Percentiles rank a stretch among this genome's conserved stretches.
Evolutionary conservation across 2,113 vertebrate species (phyloP).

Genomic region (Clarias gariepinus): DNA sequence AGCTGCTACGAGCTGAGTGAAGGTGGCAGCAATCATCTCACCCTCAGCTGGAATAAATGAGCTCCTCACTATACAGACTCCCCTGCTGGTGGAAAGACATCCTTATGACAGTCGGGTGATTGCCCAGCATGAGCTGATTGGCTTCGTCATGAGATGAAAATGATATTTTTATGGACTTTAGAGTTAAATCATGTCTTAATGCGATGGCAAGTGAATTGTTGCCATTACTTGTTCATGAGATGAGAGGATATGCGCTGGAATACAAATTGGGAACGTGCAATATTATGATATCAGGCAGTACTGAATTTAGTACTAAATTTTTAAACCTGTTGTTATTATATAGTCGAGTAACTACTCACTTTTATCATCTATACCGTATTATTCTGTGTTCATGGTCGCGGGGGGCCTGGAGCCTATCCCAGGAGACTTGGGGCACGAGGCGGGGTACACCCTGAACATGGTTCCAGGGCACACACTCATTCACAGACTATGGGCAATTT

Average conservation of each 20-base stretch:
- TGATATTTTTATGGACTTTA: conserved; percentile 26
- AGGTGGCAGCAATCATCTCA: conserved; percentile 46
- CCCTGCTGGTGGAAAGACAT: conserved; percentile 40
- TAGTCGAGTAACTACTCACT: no score
- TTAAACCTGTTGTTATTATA: no score
- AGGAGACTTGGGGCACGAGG: no score
- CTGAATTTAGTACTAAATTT: no score
- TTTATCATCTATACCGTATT: no score
- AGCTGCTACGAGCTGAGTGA: conserved; percentile 44
- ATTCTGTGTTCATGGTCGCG: no score
- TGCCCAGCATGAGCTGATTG: conserved; percentile 27
- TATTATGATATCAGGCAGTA: neutral
- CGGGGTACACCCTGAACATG: no score
- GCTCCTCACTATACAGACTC: conserved; percentile 44
- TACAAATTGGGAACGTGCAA: neutral
- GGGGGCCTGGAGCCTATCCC: no score
- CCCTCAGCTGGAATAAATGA: conserved; percentile 57
- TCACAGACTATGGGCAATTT: no score
- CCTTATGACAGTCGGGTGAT: neutral
- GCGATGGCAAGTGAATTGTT: conserved; percentile 1
- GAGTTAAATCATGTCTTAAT: conserved; percentile 19
- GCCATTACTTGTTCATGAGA: neutral
- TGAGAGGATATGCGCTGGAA: neutral
- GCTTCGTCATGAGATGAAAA: conserved; percentile 42
- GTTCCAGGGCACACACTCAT: no score